Conservation (phyloP, 2,797 vertebrate species). For the Lophius americanus region DNA sequence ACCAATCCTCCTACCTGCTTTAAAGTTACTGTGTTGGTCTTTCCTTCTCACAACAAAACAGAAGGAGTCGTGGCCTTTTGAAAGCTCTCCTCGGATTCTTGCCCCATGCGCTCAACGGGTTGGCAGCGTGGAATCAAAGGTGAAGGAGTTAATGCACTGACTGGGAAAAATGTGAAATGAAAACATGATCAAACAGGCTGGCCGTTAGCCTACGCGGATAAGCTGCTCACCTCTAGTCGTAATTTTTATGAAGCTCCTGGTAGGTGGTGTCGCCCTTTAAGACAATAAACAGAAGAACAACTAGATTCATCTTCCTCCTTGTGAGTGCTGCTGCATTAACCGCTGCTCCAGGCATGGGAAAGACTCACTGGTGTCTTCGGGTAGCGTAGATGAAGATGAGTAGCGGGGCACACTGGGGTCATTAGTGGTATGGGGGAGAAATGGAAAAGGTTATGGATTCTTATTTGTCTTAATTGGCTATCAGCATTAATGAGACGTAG, state of each 20-base stretch:
- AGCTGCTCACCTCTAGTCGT: constrained; percentile 51
- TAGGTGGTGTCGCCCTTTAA: constrained; percentile 52
- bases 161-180: constrained; percentile 27
- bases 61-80: not conserved
- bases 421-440: constrained; percentile 49
- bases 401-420: constrained; percentile 53
- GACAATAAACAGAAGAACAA: constrained; percentile 54
- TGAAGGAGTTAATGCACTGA: not conserved
- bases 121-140: constrained; percentile 11
- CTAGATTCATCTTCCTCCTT: constrained; percentile 53
- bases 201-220: constrained; percentile 21
- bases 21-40: constrained; percentile 16
- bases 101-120: not conserved
- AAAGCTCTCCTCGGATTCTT: constrained; percentile 1
- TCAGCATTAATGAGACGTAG: constrained; percentile 72
- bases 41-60: constrained; percentile 12
- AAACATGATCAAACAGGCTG: constrained; percentile 18
- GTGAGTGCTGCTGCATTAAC: constrained; percentile 52
- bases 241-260: constrained; percentile 35
- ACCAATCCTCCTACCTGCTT: not conserved
- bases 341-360: constrained; percentile 43
- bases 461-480: constrained; percentile 73
- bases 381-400: constrained; percentile 59
- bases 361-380: constrained; percentile 53
- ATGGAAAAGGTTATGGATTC: constrained; percentile 73